A percentile compares a stretch with the other conserved stretches of the same genome.
These are phyloP conservation scores for Andrena camellia DNA, from an alignment of 2,888 invertebrate genomes.

Conservation along the genomic window DNA sequence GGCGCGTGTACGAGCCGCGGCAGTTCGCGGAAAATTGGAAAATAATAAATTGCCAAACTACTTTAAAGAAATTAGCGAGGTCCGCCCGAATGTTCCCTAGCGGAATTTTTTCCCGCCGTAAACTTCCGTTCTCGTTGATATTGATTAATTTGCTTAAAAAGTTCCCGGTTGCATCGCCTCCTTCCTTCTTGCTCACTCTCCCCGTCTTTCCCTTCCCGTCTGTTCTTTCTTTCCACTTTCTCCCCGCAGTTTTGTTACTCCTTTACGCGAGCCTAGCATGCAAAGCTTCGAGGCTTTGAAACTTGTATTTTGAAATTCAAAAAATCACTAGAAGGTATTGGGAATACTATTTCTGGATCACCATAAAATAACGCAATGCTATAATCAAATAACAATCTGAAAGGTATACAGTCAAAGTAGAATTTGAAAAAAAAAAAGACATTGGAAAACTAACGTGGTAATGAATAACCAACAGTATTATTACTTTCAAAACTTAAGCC, in stretches of 20 bases:
- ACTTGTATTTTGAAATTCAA: background rate
- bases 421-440: too few relatives aligned
- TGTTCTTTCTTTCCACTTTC: slow-evolving; percentile 38
- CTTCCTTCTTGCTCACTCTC: slow-evolving; percentile 51
- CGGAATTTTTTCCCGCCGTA: slow-evolving; percentile 70
- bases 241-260: slow-evolving; percentile 44
- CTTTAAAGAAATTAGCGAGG: slow-evolving; percentile 82
- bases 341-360: background rate
- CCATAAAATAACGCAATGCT: background rate
- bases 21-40: slow-evolving; percentile 80
- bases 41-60: slow-evolving; percentile 84
- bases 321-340: background rate
- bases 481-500: too few relatives aligned
- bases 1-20: slow-evolving; percentile 63
- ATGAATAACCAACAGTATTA: too few relatives aligned
- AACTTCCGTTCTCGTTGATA: slow-evolving; percentile 79
- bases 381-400: background rate
- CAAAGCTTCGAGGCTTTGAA: slow-evolving; percentile 11
- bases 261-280: slow-evolving; percentile 3
- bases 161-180: slow-evolving; percentile 73
- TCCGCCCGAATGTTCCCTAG: slow-evolving; percentile 70
- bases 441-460: too few relatives aligned
- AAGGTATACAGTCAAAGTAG: too few relatives aligned
- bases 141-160: slow-evolving; percentile 83
- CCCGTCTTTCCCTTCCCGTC: slow-evolving; percentile 32